Evolutionary conservation across 2,888 invertebrate species (phyloP).

Genomic region (Chymomyza fuscimana): DNA sequence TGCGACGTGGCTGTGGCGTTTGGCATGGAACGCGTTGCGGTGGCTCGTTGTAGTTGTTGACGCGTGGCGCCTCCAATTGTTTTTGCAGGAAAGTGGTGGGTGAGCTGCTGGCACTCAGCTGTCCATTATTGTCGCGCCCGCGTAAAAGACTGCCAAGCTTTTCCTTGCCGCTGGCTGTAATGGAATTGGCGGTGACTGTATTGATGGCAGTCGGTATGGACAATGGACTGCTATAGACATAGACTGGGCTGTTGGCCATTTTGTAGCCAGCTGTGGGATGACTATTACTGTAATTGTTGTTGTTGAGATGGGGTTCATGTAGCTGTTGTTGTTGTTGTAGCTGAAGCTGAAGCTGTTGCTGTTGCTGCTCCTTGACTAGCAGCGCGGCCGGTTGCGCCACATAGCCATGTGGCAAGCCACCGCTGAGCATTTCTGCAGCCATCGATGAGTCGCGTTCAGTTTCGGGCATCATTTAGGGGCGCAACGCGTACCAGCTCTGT

Average conservation of each 20-base stretch:
- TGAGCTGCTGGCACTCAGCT: conserved; percentile 41
- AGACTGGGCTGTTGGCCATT: conserved; percentile 72
- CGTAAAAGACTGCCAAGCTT: conserved; percentile 63
- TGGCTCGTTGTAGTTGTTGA: conserved; percentile 11
- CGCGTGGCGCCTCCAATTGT: conserved; percentile 64
- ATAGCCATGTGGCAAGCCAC: conserved; percentile 73
- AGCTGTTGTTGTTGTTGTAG: conserved; percentile 33
- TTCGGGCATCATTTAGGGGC: conserved; percentile 79
- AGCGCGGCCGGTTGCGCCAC: conserved; percentile 58
- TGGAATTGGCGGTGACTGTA: conserved; percentile 28
- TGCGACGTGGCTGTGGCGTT: conserved; percentile 22
- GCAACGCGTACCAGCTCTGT: conserved; percentile 33
- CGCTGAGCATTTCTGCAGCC: conserved; percentile 77
- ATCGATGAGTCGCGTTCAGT: conserved; percentile 77
- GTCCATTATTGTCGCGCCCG: conserved; percentile 59
- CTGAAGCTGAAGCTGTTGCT: conserved; percentile 44
- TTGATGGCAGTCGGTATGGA: conserved; percentile 72
- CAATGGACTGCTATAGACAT: conserved; percentile 77
- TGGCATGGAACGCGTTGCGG: background rate
- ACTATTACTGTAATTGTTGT: conserved; percentile 32
- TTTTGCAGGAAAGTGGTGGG: conserved; percentile 72
- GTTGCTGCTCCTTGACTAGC: conserved; percentile 59
- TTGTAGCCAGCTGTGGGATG: conserved; percentile 40
- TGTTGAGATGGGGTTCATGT: conserved; percentile 24
- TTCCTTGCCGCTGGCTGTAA: conserved; percentile 69